A percentile compares a stretch with the other conserved stretches of the same genome.
Evolutionary conservation across 2,888 invertebrate species (phyloP).

Genomic region (Nemotelus pantherinus): DNA sequence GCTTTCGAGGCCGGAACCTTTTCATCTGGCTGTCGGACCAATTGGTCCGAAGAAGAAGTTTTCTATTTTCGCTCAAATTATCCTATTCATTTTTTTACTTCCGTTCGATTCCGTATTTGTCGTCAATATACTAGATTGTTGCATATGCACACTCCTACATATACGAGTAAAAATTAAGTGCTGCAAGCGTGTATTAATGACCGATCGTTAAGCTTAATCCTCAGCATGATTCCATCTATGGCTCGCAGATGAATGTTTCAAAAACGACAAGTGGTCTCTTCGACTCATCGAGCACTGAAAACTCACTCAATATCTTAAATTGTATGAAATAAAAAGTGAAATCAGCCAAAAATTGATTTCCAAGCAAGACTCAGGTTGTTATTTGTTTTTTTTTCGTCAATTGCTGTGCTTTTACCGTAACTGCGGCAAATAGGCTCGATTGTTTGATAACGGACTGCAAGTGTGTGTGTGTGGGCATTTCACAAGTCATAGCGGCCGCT

Average conservation of each 20-base stretch:
- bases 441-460: conserved; percentile 26
- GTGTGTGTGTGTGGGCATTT: background rate
- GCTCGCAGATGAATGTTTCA: too few species aligned
- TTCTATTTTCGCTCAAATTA: too few species aligned
- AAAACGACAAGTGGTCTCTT: too few species aligned
- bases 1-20: background rate
- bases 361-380: background rate
- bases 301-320: too few species aligned
- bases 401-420: background rate
- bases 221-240: too few species aligned
- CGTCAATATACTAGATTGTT: background rate
- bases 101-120: background rate
- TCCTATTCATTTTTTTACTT: background rate
- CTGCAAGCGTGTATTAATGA: too few species aligned
- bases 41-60: too few species aligned
- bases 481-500: conserved; percentile 1
- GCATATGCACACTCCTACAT: too few species aligned
- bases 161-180: too few species aligned
- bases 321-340: conserved; percentile 26
- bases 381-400: background rate
- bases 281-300: too few species aligned
- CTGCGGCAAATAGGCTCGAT: background rate
- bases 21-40: background rate
- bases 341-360: conserved; percentile 12
- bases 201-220: too few species aligned